phyloP scores from a whole-genome alignment of 2,888 invertebrate genomes.

The Nemurella pictetii region DNA sequence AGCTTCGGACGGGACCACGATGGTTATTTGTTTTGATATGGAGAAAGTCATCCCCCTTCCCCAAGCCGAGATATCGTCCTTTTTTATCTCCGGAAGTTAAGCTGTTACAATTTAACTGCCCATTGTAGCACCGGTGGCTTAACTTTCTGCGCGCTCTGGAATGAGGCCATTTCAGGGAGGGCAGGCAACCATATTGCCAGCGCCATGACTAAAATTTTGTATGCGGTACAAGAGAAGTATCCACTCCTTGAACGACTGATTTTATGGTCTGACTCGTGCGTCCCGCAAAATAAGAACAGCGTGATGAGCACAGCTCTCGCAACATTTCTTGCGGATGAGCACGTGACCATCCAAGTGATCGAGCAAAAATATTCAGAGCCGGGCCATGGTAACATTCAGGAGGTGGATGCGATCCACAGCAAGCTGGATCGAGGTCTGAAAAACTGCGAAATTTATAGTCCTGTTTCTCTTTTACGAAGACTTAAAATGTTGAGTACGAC shows the following conservation, averaged over 20 bases:
- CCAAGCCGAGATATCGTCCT: neutral
- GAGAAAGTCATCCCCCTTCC: neutral
- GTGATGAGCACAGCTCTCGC: slow-evolving; percentile 1
- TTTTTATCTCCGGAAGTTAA: slow-evolving; percentile 9
- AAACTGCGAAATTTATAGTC: slow-evolving; percentile 1
- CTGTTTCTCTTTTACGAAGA: neutral
- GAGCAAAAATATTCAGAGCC: slow-evolving; percentile 25
- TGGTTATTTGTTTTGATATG: slow-evolving; percentile 8
- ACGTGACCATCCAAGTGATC: neutral
- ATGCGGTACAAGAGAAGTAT: neutral
- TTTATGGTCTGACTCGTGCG: slow-evolving; percentile 10
- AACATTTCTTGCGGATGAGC: neutral
- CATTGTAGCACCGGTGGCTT: neutral
- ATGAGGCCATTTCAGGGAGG: slow-evolving; percentile 8
- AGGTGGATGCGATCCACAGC: slow-evolving; percentile 25
- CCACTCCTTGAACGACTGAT: neutral
- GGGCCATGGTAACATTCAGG: slow-evolving; percentile 14
- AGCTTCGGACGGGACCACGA: neutral
- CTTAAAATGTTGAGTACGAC: neutral
- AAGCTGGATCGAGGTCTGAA: slow-evolving; percentile 5
- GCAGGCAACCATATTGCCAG: slow-evolving; percentile 28
- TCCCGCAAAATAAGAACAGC: slow-evolving; percentile 10
- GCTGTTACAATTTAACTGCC: slow-evolving; percentile 12
- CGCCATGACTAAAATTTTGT: slow-evolving; percentile 10
- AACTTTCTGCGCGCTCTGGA: slow-evolving; percentile 9